These are phyloP conservation scores for Metalampra italica DNA, from an alignment of 2,888 invertebrate genomes.

Conservation along the genomic window DNA sequence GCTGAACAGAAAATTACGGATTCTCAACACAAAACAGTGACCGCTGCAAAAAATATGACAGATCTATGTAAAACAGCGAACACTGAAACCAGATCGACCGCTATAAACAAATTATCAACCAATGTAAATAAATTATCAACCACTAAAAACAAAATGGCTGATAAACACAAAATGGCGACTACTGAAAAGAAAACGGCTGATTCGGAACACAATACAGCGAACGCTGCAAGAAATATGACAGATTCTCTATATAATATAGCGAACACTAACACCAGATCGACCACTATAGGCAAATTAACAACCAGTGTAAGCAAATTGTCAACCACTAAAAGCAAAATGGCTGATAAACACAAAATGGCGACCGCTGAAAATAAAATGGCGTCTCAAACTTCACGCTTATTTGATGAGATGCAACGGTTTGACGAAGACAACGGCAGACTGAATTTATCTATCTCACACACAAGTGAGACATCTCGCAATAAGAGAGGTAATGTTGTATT, in stretches of 20 bases:
- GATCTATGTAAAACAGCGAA: background rate
- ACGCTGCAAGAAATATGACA: background rate
- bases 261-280: background rate
- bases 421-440: conserved; percentile 41
- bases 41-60: background rate
- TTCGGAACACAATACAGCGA: too few relatives aligned
- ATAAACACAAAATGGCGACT: background rate
- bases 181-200: background rate
- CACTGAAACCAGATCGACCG: background rate
- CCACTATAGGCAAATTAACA: too few relatives aligned
- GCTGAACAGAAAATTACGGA: too few relatives aligned
- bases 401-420: conserved; percentile 46
- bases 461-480: conserved; percentile 20
- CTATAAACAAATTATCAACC: background rate
- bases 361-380: background rate
- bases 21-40: background rate
- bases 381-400: conserved; percentile 27
- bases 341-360: background rate
- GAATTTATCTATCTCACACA: conserved; percentile 34
- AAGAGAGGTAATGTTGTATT: conserved; percentile 10
- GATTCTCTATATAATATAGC: background rate
- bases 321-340: background rate
- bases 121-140: background rate
- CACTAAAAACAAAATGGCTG: background rate
- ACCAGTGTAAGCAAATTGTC: background rate